Percentiles rank a stretch among this genome's conserved stretches.
phyloP scores from a whole-genome alignment of 1,140 invertebrate species.

The Diplogasteroides magnus region DNA sequence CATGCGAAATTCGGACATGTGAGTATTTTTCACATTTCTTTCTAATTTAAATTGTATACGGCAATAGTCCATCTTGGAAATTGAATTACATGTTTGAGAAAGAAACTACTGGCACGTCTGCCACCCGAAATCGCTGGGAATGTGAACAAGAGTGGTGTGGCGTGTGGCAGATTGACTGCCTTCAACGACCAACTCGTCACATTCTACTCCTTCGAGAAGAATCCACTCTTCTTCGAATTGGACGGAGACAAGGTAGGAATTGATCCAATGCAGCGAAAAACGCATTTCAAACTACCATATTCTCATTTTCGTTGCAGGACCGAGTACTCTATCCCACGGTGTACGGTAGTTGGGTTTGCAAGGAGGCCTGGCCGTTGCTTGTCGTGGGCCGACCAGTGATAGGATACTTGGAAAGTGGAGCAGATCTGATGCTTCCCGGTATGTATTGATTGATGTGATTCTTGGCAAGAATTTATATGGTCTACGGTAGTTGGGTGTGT shows the following conservation, averaged over 20 bases:
- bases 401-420: slow-evolving; percentile 30
- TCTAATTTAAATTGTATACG: background rate
- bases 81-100: background rate
- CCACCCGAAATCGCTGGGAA: background rate
- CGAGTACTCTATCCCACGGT: slow-evolving; percentile 23
- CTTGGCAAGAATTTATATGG: no score
- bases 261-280: no score
- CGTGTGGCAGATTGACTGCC: slow-evolving; percentile 22
- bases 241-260: slow-evolving; percentile 4
- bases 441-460: background rate
- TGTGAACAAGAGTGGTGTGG: slow-evolving; percentile 23
- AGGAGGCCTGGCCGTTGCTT: slow-evolving; percentile 17
- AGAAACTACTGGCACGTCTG: slow-evolving; percentile 5
- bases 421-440: slow-evolving; percentile 36
- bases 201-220: slow-evolving; percentile 31
- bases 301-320: background rate
- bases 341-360: slow-evolving; percentile 23
- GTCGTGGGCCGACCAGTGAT: slow-evolving; percentile 26
- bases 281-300: slow-evolving; percentile 15
- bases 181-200: slow-evolving; percentile 19
- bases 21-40: slow-evolving; percentile 5
- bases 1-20: slow-evolving; percentile 35
- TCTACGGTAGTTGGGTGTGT: no score
- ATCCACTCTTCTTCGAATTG: slow-evolving; percentile 35
- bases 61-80: background rate